Conservation (phyloP, 2,888 invertebrate species). For the Papilio gigon region DNA sequence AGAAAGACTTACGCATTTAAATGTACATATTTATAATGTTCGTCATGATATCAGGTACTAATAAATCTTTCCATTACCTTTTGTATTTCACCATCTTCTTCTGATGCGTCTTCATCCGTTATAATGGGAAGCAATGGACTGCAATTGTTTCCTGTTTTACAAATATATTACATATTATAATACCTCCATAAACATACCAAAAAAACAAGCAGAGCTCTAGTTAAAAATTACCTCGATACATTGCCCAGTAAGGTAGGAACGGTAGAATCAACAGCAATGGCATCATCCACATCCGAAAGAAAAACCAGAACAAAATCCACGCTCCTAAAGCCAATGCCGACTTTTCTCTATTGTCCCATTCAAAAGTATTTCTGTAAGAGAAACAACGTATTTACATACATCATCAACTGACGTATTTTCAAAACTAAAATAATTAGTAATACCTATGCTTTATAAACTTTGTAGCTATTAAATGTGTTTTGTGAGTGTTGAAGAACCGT, state of each 20-base stretch:
- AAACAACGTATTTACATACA: neutral
- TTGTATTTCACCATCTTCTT: conserved; percentile 66
- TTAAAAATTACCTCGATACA: conserved; percentile 53
- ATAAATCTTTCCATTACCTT: conserved; percentile 53
- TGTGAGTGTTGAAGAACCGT: conserved; percentile 1
- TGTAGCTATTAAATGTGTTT: neutral
- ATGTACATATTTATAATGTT: neutral
- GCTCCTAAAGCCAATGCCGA: conserved; percentile 62
- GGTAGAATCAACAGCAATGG: conserved; percentile 65
- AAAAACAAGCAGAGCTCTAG: neutral
- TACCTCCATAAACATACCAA: neutral
- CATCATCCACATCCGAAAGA: conserved; percentile 74
- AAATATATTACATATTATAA: conserved; percentile 23
- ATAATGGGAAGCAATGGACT: conserved; percentile 52
- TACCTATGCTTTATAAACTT: neutral
- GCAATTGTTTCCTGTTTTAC: conserved; percentile 57
- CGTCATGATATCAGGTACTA: neutral
- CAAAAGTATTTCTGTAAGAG: conserved; percentile 64
- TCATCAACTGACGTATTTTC: neutral
- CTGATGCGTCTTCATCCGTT: conserved; percentile 65
- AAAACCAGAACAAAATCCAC: conserved; percentile 73
- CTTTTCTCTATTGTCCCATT: conserved; percentile 73
- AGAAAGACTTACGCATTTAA: neutral
- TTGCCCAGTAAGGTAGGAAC: conserved; percentile 67
- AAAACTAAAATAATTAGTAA: neutral